phyloP scores from a whole-genome alignment of 1,140 invertebrate genomes.

The Drepana arcuata region DNA sequence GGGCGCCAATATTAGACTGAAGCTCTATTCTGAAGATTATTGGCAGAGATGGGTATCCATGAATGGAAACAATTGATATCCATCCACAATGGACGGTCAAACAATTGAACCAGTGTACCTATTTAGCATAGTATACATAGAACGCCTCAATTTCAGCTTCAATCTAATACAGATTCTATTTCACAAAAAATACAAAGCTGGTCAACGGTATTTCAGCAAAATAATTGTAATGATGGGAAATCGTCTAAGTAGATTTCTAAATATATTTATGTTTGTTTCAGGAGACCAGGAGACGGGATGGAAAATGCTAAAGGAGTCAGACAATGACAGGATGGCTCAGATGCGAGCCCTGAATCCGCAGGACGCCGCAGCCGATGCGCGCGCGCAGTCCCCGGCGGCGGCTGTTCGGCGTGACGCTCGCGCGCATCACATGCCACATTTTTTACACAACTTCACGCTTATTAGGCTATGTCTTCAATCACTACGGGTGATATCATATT shows the following conservation, averaged over 20 bases:
- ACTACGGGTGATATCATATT: constrained; percentile 40
- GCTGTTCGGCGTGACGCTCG: constrained; percentile 21
- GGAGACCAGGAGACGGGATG: constrained; percentile 59
- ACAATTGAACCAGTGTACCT: too few species aligned
- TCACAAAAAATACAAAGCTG: too few species aligned
- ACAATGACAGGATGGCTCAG: constrained; percentile 65
- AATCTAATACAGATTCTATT: too few species aligned
- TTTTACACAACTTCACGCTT: constrained; percentile 54
- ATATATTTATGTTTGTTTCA: constrained; percentile 61
- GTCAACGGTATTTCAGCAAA: too few species aligned
- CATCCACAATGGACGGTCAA: constrained; percentile 1
- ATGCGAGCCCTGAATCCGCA: constrained; percentile 56
- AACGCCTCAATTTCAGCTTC: too few species aligned
- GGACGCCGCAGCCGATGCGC: constrained; percentile 40
- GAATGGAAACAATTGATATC: constrained; percentile 8
- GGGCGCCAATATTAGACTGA: constrained; percentile 18
- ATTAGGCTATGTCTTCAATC: constrained; percentile 60
- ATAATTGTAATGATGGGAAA: too few species aligned
- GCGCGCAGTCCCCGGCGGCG: constrained; percentile 31
- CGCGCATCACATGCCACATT: constrained; percentile 32
- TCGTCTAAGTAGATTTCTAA: too few species aligned
- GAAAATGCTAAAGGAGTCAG: constrained; percentile 58
- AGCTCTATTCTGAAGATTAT: constrained; percentile 16
- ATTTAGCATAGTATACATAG: too few species aligned
- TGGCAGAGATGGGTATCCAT: constrained; percentile 8